Conservation (phyloP, 2,113 vertebrate species). For the Sarotherodon lohbergeri region DNA sequence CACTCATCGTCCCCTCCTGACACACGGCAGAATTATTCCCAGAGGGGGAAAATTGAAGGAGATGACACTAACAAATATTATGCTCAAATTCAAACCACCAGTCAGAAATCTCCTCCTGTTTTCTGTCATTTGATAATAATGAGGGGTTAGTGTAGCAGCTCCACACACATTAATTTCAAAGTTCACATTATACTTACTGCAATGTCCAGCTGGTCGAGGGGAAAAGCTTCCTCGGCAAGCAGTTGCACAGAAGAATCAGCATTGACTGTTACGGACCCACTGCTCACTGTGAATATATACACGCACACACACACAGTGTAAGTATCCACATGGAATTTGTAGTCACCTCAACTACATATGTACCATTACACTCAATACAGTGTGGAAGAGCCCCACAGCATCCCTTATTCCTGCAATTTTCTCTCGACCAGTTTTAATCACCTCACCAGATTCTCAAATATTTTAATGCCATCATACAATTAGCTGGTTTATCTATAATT, state of each 20-base stretch:
- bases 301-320: background rate
- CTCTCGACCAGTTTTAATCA: background rate
- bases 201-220: constrained; percentile 85
- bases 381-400: background rate
- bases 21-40: background rate
- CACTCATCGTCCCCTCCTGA: background rate
- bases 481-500: background rate
- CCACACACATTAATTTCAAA: background rate
- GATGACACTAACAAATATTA: background rate
- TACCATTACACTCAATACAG: background rate
- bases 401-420: background rate
- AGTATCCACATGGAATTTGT: background rate
- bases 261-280: constrained; percentile 87
- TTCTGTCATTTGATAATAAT: background rate
- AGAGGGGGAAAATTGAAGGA: background rate
- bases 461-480: background rate
- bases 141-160: background rate
- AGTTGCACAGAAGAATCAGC: constrained; percentile 89
- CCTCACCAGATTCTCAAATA: background rate
- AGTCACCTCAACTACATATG: background rate
- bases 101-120: background rate
- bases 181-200: constrained; percentile 74
- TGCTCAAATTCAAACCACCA: background rate
- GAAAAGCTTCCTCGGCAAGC: constrained; percentile 84
- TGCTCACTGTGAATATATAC: constrained; percentile 79